phyloP scores from a whole-genome alignment of 2,113 vertebrate species.

The Dromas ardeola region DNA sequence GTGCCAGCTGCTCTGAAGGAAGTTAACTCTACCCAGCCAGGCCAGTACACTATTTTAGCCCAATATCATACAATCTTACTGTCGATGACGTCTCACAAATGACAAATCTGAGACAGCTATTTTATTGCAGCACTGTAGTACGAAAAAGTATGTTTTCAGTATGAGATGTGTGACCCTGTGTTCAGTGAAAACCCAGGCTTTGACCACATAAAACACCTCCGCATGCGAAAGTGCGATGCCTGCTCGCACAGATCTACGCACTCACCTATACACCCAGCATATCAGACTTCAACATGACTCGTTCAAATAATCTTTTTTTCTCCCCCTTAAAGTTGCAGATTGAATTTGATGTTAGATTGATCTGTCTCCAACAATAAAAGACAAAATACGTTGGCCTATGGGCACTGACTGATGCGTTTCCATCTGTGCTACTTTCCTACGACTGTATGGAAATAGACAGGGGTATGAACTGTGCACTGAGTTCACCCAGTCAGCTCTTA shows the following conservation, averaged over 20 bases:
- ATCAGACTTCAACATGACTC: rapidly evolving
- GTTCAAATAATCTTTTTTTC: rapidly evolving
- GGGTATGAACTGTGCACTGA: neutral
- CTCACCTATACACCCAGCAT: neutral
- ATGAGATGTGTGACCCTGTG: rapidly evolving
- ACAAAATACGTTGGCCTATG: neutral
- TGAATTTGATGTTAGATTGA: neutral
- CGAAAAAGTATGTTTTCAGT: neutral
- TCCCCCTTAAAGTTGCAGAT: neutral
- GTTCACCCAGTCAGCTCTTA: neutral
- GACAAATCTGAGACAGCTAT: neutral
- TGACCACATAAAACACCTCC: neutral
- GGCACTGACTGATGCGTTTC: neutral
- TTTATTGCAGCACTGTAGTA: too few species aligned
- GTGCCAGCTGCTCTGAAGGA: neutral
- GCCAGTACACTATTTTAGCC: rapidly evolving
- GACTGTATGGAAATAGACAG: neutral
- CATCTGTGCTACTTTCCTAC: neutral
- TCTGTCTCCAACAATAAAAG: neutral
- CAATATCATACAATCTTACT: rapidly evolving
- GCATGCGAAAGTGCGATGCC: rapidly evolving
- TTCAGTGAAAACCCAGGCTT: neutral
- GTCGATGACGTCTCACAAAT: neutral
- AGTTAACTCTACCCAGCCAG: neutral
- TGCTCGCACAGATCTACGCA: neutral